A percentile compares a stretch with the other conserved stretches of the same genome.
Conservation (phyloP, 1,140 invertebrate species). For the Monomorium pharaonis region DNA sequence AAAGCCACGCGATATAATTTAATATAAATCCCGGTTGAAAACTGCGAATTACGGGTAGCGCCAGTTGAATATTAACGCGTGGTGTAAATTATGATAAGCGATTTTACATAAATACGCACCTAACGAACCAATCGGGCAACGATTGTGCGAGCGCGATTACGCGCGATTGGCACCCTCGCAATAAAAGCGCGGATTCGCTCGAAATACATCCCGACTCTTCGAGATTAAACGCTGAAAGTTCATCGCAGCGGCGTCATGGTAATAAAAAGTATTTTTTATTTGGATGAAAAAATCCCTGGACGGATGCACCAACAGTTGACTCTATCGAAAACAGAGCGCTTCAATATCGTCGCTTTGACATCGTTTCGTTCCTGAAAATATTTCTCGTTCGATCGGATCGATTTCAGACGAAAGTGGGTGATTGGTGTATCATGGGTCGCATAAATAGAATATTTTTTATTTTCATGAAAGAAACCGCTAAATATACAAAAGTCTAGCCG, state of each 20-base stretch:
- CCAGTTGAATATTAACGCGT: slow-evolving; percentile 44
- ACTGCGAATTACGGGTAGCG: slow-evolving; percentile 42
- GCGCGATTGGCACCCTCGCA: slow-evolving; percentile 35
- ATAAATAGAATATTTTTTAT: background rate
- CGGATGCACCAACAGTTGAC: slow-evolving; percentile 41
- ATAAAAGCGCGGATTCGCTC: slow-evolving; percentile 20
- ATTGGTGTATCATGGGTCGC: background rate
- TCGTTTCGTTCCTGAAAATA: slow-evolving; percentile 36
- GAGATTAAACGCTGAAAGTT: slow-evolving; percentile 53
- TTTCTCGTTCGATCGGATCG: slow-evolving; percentile 22
- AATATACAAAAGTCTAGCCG: no score
- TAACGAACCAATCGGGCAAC: slow-evolving; percentile 50
- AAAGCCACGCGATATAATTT: slow-evolving; percentile 24
- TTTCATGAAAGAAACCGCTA: no score
- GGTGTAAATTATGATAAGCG: slow-evolving; percentile 59
- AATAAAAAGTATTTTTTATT: slow-evolving; percentile 58
- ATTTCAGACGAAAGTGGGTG: slow-evolving; percentile 22
- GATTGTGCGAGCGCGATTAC: slow-evolving; percentile 50
- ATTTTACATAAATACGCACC: slow-evolving; percentile 56
- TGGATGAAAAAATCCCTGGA: slow-evolving; percentile 37
- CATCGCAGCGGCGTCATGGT: slow-evolving; percentile 26
- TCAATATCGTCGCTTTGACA: slow-evolving; percentile 50
- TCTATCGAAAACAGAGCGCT: slow-evolving; percentile 52
- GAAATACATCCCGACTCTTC: background rate
- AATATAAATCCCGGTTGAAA: slow-evolving; percentile 42